Evolutionary conservation across 1,140 invertebrate species (phyloP), one percentile per base, ranked within the genome.

Genomic region (Eurosta solidaginis): DNA sequence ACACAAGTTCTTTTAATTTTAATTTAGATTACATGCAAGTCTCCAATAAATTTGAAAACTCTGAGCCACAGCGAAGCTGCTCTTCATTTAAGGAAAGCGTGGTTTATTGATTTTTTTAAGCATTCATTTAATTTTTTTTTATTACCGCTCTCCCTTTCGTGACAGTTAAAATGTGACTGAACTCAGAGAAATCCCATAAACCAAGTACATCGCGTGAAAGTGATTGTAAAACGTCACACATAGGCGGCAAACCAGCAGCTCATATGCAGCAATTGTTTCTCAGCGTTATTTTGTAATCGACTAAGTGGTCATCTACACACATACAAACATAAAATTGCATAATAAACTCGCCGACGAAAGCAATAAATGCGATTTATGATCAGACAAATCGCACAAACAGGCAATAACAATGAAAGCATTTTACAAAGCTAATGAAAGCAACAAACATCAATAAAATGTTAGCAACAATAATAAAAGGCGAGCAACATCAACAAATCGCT

Each of bases 331-430:
- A 68, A 59, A 42, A 68, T 42, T 68, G 59, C 59, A 29, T 33
- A n/a, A 68, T 68, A 68, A 68, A 40, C 59, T 68, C n/a, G 27
- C 12, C 33, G 59, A 10, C 59, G 59, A 68, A 68, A 36, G 59
- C n/a, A 68, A 68, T 68, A 68, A 68, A 68, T 68, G 33, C 27
- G 59, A 68, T 68, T 68, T 68, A 68, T 33, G 59, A 68, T 68
- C 59, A 40, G 59, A 12, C 59, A 14, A 68, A 63, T 63, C 25
- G 29, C 14, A 33, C 54, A 33, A 54, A 63, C 17, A 6, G 29
- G 25, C 54, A 33, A 14, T 29, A 59, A 59, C 12, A 59, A 59
- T 29, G n/a, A n/a, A 59, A 59, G 14, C 1, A 27, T 1, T 6
- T 9, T 7, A 54, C 2, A 5, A 59, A 14, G 27, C 54, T 6